A percentile compares a stretch with the other conserved stretches of the same genome.
phyloP scores from a whole-genome alignment of 2,113 vertebrate genomes.

The Nycticorax nycticorax region DNA sequence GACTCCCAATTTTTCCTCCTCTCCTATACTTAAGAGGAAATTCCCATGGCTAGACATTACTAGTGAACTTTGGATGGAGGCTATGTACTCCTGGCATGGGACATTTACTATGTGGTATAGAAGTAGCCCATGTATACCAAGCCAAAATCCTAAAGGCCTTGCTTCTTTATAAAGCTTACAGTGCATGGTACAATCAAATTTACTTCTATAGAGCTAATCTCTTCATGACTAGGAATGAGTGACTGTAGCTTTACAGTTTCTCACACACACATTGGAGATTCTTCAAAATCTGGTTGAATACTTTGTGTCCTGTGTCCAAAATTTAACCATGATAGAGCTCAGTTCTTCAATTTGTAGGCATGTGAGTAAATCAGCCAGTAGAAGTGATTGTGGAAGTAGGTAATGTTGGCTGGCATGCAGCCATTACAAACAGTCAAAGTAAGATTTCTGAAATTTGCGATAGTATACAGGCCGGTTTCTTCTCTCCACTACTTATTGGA shows the following conservation, averaged over 20 bases:
- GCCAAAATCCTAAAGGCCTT: neutral
- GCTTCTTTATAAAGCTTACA: neutral
- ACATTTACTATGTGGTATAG: neutral
- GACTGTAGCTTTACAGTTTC: neutral
- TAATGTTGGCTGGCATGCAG: neutral
- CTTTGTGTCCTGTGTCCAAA: neutral
- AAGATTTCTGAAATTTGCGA: neutral
- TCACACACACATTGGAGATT: neutral
- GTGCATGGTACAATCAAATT: neutral
- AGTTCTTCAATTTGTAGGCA: neutral
- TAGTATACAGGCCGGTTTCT: neutral
- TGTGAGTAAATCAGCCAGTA: neutral
- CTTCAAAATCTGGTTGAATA: neutral
- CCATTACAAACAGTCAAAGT: neutral
- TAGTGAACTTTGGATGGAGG: neutral
- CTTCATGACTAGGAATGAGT: neutral
- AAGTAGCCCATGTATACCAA: neutral
- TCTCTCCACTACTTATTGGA: neutral
- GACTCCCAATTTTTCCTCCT: neutral
- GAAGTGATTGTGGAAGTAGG: neutral
- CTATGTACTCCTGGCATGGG: neutral
- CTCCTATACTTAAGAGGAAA: neutral
- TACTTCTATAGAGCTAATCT: neutral
- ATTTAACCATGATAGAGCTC: accelerated
- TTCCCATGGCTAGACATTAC: neutral